phyloP scores from a whole-genome alignment of 2,888 invertebrate species.

The Nineta flava region DNA sequence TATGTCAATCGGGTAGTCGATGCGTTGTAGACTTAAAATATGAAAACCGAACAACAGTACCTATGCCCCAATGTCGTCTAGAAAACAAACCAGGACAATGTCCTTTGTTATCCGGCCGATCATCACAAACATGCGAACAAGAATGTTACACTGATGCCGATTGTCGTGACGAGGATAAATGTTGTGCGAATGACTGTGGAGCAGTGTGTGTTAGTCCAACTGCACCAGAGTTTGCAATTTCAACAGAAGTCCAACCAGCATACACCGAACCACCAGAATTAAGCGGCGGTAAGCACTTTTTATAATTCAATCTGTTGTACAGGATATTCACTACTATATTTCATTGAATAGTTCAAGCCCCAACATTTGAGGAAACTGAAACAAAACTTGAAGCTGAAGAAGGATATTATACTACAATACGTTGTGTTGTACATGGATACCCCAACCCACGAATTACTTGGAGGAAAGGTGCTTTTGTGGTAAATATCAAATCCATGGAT shows the following conservation, averaged over 20 bases:
- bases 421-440: constrained; percentile 59
- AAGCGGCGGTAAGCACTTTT: constrained; percentile 17
- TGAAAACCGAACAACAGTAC: constrained; percentile 23
- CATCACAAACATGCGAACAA: constrained; percentile 41
- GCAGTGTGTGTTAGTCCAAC: constrained; percentile 47
- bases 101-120: constrained; percentile 32
- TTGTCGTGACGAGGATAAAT: constrained; percentile 62
- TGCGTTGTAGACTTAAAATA: constrained; percentile 47
- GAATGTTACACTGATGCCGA: constrained; percentile 71
- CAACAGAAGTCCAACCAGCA: constrained; percentile 23
- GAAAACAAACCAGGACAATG: constrained; percentile 56
- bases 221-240: constrained; percentile 22
- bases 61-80: constrained; percentile 47
- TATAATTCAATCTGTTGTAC: background rate
- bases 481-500: constrained; percentile 24
- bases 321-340: background rate
- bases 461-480: constrained; percentile 54
- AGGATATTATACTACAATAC: constrained; percentile 56
- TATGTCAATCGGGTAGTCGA: constrained; percentile 45
- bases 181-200: constrained; percentile 68
- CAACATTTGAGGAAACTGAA: constrained; percentile 28
- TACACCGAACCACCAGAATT: constrained; percentile 22
- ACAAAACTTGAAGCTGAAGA: constrained; percentile 48
- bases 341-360: constrained; percentile 20
- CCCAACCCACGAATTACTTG: constrained; percentile 65